phyloP scores from a whole-genome alignment of 2,113 vertebrate genomes.

The Empidonax alnorum region DNA sequence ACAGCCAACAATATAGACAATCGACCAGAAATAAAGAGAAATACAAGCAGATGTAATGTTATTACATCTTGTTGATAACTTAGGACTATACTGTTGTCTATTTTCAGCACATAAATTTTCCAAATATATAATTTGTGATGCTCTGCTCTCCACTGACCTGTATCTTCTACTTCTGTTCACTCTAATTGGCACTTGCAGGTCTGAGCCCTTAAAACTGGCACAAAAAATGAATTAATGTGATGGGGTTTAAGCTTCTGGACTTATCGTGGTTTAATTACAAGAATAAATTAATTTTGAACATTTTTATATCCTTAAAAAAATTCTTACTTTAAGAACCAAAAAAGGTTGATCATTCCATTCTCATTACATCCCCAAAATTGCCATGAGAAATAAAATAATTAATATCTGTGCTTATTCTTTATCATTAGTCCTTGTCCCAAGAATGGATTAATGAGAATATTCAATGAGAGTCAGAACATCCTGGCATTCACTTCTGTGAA shows the following conservation, averaged over 20 bases:
- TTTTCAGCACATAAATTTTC: background rate
- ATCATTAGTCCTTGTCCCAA: conserved; percentile 49
- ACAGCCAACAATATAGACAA: background rate
- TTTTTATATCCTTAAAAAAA: conserved; percentile 22
- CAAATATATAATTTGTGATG: background rate
- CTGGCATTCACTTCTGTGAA: conserved; percentile 24
- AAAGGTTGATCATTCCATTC: conserved; percentile 23
- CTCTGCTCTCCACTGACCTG: conserved; percentile 1
- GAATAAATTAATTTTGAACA: conserved; percentile 62
- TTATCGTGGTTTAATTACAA: conserved; percentile 41
- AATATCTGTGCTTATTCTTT: conserved; percentile 44
- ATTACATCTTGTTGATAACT: background rate
- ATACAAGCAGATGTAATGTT: background rate
- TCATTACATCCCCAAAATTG: conserved; percentile 35
- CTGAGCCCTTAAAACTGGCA: conserved; percentile 30
- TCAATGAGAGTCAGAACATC: conserved; percentile 45
- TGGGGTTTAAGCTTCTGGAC: conserved; percentile 58
- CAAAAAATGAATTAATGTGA: conserved; percentile 42
- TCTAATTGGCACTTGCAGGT: conserved; percentile 43
- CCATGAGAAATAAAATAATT: conserved; percentile 61
- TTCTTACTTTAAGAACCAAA: background rate
- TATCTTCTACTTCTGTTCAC: background rate
- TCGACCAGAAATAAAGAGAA: background rate
- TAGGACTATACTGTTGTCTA: background rate
- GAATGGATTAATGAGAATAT: conserved; percentile 67